Percentiles rank a stretch among this genome's conserved stretches.
These are phyloP conservation scores for Nilaparvata lugens DNA, from an alignment of 1,140 invertebrate species.

Conservation along the genomic window DNA sequence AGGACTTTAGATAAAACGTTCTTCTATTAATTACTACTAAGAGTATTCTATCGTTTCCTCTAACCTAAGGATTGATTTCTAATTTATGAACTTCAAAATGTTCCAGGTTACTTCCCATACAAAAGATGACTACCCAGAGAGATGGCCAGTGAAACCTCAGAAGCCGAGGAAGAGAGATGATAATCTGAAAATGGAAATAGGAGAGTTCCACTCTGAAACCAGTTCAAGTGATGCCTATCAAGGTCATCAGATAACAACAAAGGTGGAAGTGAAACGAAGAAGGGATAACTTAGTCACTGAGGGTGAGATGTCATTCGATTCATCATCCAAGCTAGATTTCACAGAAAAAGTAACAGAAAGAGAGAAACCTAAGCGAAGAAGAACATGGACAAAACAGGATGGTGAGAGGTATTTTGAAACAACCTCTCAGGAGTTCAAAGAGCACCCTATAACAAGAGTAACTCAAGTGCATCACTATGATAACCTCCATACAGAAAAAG, in stretches of 20 bases:
- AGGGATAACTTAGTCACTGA: constrained; percentile 46
- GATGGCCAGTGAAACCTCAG: constrained; percentile 34
- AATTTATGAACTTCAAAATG: too few relatives aligned
- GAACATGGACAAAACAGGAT: constrained; percentile 61
- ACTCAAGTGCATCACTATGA: constrained; percentile 18
- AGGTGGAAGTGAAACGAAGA: constrained; percentile 32
- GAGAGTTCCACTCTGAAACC: constrained; percentile 34
- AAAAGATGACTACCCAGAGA: constrained; percentile 40
- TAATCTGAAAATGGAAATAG: constrained; percentile 30
- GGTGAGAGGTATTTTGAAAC: constrained; percentile 54
- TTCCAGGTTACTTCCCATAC: constrained; percentile 39
- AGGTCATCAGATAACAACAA: constrained; percentile 24
- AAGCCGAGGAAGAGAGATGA: constrained; percentile 36
- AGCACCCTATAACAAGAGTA: constrained; percentile 20
- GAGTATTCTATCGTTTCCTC: too few relatives aligned
- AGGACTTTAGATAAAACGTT: too few relatives aligned
- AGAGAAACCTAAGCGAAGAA: constrained; percentile 44
- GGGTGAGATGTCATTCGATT: constrained; percentile 50
- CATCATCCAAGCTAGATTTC: constrained; percentile 48
- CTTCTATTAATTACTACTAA: too few relatives aligned
- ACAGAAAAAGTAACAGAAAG: constrained; percentile 43
- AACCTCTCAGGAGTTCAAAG: constrained; percentile 34
- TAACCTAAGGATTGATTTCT: too few relatives aligned
- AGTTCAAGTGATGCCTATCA: constrained; percentile 34
- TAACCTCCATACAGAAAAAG: constrained; percentile 21